Evolutionary conservation across 1,140 invertebrate genomes (phyloP), one percentile per base, ranked within the genome.

Genomic region (Cydia amplana): DNA sequence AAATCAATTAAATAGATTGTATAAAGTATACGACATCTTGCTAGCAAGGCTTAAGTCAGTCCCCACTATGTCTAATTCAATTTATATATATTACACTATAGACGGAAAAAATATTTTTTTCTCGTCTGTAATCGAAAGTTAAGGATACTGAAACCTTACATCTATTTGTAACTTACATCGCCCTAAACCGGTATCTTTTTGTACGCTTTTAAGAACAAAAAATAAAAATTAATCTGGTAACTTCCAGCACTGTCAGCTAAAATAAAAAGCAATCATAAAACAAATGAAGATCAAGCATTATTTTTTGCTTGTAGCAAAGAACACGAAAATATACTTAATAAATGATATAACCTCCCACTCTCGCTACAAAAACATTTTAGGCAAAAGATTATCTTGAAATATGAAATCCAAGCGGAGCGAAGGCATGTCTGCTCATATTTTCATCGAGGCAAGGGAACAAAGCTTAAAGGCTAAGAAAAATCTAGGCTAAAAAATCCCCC

Each of bases 341-440:
- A 46, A 46, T 51, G 16, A 51, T 51, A 9, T 51, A n/a, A 18
- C 49, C 49, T n/a, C 49, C 49, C 16, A n/a, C n/a, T 18, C 49
- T 40, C 9, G 36, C 36, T 40, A 40, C 16, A 51, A n/a, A 51
- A 51, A 51, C 16, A 51, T 51, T 46, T 51, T 51, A 51, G 49
- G 49, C n/a, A n/a, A 4, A n/a, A 18, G 16, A 51, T 51, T 51
- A 51, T n/a, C 49, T 6, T 18, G 49, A 51, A 51, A 51, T 18
- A 51, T 51, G 49, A 51, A 51, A 51, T 16, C 16, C 12, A 51
- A n/a, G 49, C n/a, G 49, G 49, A 60, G 12, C 5, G 23, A 70
- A n/a, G 65, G 65, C 36, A 36, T 70, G 18, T 70, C 43, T 70
- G 65, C 32, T 70, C 65, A 70, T 67, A 51, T 70, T 70, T 70